Base-by-base conservation (phyloP, 1,140 invertebrate species). In the Heliconius nattereri region DNA sequence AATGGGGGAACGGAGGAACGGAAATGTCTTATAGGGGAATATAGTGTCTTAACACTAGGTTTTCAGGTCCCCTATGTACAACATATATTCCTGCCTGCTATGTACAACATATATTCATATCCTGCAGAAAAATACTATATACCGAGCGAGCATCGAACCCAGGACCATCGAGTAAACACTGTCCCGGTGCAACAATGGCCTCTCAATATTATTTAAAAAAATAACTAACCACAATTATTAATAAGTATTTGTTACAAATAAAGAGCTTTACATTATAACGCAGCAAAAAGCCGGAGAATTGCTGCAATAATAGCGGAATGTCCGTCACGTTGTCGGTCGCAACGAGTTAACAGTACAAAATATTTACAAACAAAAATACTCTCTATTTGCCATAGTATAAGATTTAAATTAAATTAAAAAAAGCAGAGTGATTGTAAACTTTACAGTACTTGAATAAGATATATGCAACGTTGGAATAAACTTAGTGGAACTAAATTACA, bases 241-340 rank as follows among this genome's bases (percentile, higher is more conserved):
- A 66, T 66, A 66, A 9, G 0, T 66, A 26, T 66, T 29, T 29
- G 26, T n/a, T 16, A 1, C 60, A 35, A 66, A 40, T 32, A 66
- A 76, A 76, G 35, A 37, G 32, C 52, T 66, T 35, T n/a, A 76
- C 73, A 74, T 52, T n/a, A 74, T 26, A 29, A 52, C 16, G 29
- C 35, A 66, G 8, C 49, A 66, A 66, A 66, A 75, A 76, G 54
- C 45, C 74, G 35, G 74, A 66, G 23, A 66, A 66, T 76, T 54
- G 49, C 20, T n/a, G 74, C 74, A 66, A 60, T 35, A 57, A 76
- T 66, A 54, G 73, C 49, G 26, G 60, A 75, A 75, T 75, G 57
- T 54, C 74, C 49, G 32, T 76, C 57, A 23, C 29, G 73, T 54
- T 74, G 74, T 66, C 74, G 66, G 23, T 57, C 54, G 74, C 60